Percentiles rank a stretch among this genome's conserved stretches.
These are phyloP conservation scores for Pseudomugil gertrudae DNA, from an alignment of 2,797 vertebrate species.

Conservation along the genomic window DNA sequence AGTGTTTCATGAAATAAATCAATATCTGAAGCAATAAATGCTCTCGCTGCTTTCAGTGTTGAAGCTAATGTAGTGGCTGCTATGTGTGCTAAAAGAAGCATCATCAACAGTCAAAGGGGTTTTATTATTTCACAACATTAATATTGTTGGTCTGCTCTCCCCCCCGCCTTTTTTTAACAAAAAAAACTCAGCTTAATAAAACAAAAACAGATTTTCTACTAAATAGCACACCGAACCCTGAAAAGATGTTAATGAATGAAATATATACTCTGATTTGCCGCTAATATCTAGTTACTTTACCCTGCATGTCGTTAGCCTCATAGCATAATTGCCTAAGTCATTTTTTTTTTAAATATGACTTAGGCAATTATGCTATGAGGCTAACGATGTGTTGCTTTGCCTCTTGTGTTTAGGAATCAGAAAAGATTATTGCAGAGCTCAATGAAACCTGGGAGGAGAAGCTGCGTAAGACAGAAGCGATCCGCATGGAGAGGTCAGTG, in stretches of 20 bases:
- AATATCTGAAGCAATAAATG: constrained; percentile 18
- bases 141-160: not conserved
- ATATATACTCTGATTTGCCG: not conserved
- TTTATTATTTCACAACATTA: not conserved
- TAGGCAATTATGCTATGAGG: no score
- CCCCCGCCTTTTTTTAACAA: not conserved
- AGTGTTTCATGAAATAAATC: constrained; percentile 1
- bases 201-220: not conserved
- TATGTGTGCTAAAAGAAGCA: constrained; percentile 8
- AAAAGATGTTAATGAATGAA: not conserved
- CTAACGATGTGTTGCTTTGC: no score
- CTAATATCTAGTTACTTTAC: not conserved
- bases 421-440: constrained; percentile 99
- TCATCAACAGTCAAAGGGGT: not conserved
- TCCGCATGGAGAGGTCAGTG: constrained; percentile 96
- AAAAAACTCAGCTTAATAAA: not conserved
- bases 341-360: no score
- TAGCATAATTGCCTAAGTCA: no score
- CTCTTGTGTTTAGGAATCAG: constrained; percentile 88
- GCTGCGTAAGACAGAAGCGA: constrained; percentile 96
- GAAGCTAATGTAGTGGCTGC: not conserved
- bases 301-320: no score
- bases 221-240: not conserved
- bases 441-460: constrained; percentile 99
- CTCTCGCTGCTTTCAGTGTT: not conserved